These are phyloP conservation scores for Amphipoea oculea DNA, from an alignment of 2,888 invertebrate genomes.

Conservation along the genomic window DNA sequence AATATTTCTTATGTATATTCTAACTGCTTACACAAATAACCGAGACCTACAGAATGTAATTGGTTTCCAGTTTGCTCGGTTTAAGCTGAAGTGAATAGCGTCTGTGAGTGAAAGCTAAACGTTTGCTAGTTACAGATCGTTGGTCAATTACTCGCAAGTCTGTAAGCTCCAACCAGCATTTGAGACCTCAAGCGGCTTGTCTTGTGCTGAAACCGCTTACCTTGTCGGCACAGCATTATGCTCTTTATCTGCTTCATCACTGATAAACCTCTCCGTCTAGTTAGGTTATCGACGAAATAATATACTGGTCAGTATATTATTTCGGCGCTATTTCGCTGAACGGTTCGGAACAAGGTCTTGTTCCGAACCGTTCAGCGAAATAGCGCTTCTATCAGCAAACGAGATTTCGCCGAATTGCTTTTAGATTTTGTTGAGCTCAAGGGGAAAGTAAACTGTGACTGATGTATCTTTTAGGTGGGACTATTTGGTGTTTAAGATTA, in stretches of 20 bases:
- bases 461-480: constrained; percentile 20
- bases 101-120: background rate
- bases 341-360: background rate
- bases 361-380: constrained; percentile 32
- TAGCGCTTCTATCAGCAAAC: constrained; percentile 45
- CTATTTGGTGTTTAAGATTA: constrained; percentile 14
- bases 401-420: constrained; percentile 43
- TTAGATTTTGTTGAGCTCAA: constrained; percentile 38
- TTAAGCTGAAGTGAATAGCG: background rate
- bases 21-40: constrained; percentile 14
- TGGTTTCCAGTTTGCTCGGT: constrained; percentile 6
- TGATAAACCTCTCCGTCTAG: constrained; percentile 16
- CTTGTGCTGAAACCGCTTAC: background rate
- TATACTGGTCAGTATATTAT: background rate
- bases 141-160: constrained; percentile 15
- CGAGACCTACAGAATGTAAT: constrained; percentile 8
- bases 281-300: constrained; percentile 23
- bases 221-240: constrained; percentile 1
- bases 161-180: constrained; percentile 11
- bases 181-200: constrained; percentile 17
- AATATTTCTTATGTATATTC: constrained; percentile 3
- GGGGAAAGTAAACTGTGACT: constrained; percentile 22
- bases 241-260: constrained; percentile 24
- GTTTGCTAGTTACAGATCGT: constrained; percentile 2
- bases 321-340: no score